phyloP scores from a whole-genome alignment of 2,113 vertebrate genomes.

The Coturnix japonica region DNA sequence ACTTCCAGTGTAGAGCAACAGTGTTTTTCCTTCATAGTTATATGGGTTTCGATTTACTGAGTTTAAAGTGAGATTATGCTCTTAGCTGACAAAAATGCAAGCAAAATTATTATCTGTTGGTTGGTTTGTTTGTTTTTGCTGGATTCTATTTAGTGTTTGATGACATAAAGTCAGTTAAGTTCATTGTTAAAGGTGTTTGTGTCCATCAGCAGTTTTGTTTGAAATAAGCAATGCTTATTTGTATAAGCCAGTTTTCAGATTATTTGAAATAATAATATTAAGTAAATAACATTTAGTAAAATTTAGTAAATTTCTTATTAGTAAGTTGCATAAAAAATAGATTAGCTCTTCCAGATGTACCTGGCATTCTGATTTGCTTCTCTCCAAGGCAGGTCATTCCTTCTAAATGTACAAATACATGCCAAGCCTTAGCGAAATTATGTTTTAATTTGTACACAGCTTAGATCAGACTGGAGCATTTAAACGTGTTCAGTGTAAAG shows the following conservation, averaged over 20 bases:
- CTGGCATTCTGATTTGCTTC: not conserved
- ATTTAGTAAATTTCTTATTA: not conserved
- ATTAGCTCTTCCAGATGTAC: not conserved
- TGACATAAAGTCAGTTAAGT: not conserved
- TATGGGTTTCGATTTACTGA: not conserved
- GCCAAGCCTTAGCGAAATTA: not conserved
- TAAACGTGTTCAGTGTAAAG: not conserved
- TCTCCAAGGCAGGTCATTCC: not conserved
- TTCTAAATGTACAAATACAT: not conserved
- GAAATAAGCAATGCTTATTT: not conserved
- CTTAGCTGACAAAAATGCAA: not conserved
- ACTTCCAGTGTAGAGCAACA: not conserved
- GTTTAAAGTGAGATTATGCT: slow-evolving; percentile 9
- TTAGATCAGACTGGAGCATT: not conserved
- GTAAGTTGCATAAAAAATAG: not conserved
- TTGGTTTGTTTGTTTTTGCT: no score
- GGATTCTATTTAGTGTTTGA: not conserved
- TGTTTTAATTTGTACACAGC: not conserved
- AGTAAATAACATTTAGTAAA: not conserved
- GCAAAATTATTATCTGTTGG: not conserved
- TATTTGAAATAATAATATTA: not conserved
- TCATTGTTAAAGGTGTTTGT: not conserved
- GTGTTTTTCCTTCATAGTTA: not conserved
- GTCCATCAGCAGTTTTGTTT: not conserved
- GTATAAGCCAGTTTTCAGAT: not conserved